These are phyloP conservation scores for Himantopus leucocephalus DNA, from an alignment of 2,113 vertebrate genomes.

Conservation along the genomic window DNA sequence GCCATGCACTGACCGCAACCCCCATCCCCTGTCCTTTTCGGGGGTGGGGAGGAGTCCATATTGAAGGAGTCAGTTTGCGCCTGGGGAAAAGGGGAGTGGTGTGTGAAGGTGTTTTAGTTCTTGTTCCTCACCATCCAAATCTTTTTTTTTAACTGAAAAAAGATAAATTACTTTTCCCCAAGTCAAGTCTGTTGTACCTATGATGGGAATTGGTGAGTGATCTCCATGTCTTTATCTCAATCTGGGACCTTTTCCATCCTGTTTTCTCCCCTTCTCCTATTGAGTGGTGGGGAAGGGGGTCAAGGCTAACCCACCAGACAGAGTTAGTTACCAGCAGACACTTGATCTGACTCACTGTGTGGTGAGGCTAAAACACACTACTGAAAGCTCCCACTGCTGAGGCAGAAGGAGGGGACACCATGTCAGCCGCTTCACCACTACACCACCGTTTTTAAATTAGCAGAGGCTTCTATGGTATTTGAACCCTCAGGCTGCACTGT, in stretches of 20 bases:
- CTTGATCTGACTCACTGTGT: not conserved
- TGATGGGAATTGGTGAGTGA: not conserved
- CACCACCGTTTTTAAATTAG: not conserved
- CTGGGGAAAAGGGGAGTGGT: not conserved
- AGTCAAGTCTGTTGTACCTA: not conserved
- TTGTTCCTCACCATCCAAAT: not conserved
- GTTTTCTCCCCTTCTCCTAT: not conserved
- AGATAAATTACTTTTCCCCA: not conserved
- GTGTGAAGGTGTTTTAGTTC: not conserved
- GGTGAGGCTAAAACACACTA: not conserved
- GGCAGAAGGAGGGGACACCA: not conserved
- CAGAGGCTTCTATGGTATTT: not conserved
- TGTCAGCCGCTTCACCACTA: not conserved
- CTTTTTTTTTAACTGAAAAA: not conserved
- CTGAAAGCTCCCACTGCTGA: not conserved
- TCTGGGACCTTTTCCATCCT: not conserved
- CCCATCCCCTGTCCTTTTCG: too few species aligned
- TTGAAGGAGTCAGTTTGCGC: accelerated
- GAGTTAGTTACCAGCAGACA: not conserved
- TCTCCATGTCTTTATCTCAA: not conserved
- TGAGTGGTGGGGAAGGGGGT: not conserved
- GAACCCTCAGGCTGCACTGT: not conserved
- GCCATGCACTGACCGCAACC: accelerated
- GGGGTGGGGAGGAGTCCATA: not conserved
- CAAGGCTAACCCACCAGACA: not conserved